A percentile compares a stretch with the other conserved stretches of the same genome.
phyloP scores from a whole-genome alignment of 2,113 vertebrate genomes.

The Camelus dromedarius region DNA sequence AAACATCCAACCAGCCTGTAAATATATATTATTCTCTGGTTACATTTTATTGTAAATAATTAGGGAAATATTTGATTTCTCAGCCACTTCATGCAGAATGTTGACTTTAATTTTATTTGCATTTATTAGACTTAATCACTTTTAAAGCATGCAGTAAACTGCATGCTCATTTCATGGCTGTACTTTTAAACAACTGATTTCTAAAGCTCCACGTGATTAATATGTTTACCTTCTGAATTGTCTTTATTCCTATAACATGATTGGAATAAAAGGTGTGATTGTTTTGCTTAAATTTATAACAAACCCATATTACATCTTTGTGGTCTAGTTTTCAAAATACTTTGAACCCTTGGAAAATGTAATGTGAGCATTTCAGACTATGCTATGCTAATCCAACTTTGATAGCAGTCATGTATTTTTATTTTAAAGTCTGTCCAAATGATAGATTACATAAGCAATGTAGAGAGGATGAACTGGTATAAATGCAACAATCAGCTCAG shows the following conservation, averaged over 20 bases:
- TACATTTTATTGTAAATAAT: background rate
- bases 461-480: background rate
- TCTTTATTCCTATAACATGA: background rate
- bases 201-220: background rate
- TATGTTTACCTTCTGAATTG: background rate
- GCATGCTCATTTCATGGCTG: background rate
- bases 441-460: background rate
- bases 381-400: background rate
- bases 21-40: background rate
- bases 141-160: background rate
- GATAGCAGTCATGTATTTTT: background rate
- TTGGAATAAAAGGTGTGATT: background rate
- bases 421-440: background rate
- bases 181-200: background rate
- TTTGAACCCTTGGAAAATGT: background rate
- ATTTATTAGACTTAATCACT: background rate
- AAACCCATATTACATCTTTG: background rate
- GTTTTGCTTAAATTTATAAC: background rate
- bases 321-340: background rate
- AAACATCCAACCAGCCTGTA: background rate
- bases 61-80: background rate
- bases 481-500: background rate
- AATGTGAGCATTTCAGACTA: background rate
- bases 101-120: background rate
- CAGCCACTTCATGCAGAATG: background rate